A percentile compares a stretch with the other conserved stretches of the same genome.
phyloP scores from a whole-genome alignment of 2,113 vertebrate genomes.

The Mixornis gularis region DNA sequence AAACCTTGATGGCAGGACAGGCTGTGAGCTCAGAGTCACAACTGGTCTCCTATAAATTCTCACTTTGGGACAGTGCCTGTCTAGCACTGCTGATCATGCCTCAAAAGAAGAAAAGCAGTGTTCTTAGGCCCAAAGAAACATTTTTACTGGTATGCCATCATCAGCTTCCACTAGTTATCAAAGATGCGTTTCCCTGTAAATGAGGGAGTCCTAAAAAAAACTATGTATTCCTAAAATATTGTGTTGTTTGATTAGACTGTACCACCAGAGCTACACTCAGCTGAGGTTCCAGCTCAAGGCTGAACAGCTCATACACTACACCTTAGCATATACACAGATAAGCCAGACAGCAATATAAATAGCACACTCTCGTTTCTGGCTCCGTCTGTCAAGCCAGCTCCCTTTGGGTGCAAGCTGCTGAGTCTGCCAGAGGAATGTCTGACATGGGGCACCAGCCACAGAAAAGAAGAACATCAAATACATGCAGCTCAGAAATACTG shows the following conservation, averaged over 20 bases:
- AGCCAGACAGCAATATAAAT: background rate
- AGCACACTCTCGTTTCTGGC: background rate
- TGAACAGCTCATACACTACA: background rate
- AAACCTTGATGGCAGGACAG: background rate
- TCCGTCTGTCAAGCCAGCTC: background rate
- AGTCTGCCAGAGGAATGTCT: background rate
- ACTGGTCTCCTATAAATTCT: background rate
- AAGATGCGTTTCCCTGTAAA: background rate
- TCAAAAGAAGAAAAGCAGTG: background rate
- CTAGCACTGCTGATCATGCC: background rate
- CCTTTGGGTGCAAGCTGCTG: background rate
- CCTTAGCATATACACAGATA: background rate
- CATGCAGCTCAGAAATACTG: background rate
- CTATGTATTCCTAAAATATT: background rate
- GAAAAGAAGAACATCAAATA: background rate
- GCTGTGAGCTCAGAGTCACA: rapidly evolving
- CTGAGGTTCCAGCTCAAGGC: background rate
- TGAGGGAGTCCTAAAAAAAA: background rate
- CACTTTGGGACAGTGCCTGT: rapidly evolving
- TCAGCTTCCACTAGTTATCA: background rate
- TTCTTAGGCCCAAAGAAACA: background rate
- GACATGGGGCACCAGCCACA: background rate
- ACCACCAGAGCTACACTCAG: background rate
- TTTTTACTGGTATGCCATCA: background rate
- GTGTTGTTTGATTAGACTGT: background rate